phyloP scores from a whole-genome alignment of 1,140 invertebrate species.

The Augochlora pura region DNA sequence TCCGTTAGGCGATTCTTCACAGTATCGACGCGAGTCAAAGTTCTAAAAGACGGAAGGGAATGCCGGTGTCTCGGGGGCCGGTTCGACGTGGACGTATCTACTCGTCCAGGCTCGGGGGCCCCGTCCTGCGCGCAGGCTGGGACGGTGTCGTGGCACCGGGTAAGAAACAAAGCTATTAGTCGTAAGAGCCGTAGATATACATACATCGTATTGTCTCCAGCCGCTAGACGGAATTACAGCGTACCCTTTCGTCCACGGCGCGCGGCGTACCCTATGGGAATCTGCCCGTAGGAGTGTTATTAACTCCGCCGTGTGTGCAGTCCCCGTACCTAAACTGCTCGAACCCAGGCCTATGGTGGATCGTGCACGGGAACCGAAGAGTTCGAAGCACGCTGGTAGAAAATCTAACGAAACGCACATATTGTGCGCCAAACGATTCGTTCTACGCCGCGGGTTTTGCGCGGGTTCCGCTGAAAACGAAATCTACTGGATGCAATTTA shows the following conservation, averaged over 20 bases:
- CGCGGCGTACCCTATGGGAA: conserved; percentile 44
- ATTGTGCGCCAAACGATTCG: too few species aligned
- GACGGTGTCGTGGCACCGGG: conserved; percentile 28
- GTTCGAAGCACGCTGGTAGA: too few species aligned
- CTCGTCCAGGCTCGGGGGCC: background rate
- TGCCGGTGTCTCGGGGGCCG: background rate
- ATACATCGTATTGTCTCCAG: conserved; percentile 63
- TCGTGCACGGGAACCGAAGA: too few species aligned
- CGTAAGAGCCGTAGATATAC: conserved; percentile 57
- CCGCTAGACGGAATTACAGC: conserved; percentile 57
- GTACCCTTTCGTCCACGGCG: conserved; percentile 28
- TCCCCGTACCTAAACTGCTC: background rate
- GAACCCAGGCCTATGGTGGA: too few species aligned
- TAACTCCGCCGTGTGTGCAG: conserved; percentile 24
- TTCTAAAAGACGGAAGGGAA: conserved; percentile 10
- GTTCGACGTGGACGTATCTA: conserved; percentile 49
- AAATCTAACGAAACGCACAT: too few species aligned
- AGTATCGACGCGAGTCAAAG: background rate
- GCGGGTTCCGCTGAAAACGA: too few species aligned
- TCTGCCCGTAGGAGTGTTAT: conserved; percentile 45
- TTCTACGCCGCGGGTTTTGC: too few species aligned
- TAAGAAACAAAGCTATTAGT: conserved; percentile 59
- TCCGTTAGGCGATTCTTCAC: background rate
- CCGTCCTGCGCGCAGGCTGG: background rate
- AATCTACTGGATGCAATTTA: too few species aligned